Evolutionary conservation across 2,888 invertebrate genomes (phyloP).

Genomic region (Homarus gammarus): DNA sequence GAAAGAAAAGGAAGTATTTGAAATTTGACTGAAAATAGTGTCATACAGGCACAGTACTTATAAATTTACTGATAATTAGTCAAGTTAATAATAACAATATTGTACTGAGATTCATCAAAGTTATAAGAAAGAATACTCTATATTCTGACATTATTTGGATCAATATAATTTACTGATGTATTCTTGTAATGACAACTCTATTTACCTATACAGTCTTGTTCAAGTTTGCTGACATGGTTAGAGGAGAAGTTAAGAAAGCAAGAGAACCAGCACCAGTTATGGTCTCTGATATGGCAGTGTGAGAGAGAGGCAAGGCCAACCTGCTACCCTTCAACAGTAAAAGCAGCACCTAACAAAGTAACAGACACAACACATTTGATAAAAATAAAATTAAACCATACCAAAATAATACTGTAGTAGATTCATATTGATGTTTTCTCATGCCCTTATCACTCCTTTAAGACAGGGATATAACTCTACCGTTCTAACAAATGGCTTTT

Average conservation of each 20-base stretch:
- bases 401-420: no score
- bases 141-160: background rate
- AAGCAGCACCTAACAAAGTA: background rate
- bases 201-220: background rate
- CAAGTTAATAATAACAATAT: no score
- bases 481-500: no score
- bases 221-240: constrained; percentile 41
- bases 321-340: background rate
- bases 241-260: constrained; percentile 47
- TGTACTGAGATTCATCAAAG: background rate
- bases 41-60: no score
- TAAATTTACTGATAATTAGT: no score
- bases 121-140: background rate
- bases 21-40: no score
- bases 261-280: constrained; percentile 53
- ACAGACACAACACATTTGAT: background rate
- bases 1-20: background rate
- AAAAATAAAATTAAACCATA: no score
- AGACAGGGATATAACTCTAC: no score
- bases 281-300: constrained; percentile 61
- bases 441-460: no score
- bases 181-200: background rate
- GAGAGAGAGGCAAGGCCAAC: constrained; percentile 41
- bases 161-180: background rate
- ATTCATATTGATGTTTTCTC: no score